Percentiles rank a stretch among this genome's conserved stretches.
phyloP scores from a whole-genome alignment of 1,140 invertebrate species.

The Drosophila leontia region DNA sequence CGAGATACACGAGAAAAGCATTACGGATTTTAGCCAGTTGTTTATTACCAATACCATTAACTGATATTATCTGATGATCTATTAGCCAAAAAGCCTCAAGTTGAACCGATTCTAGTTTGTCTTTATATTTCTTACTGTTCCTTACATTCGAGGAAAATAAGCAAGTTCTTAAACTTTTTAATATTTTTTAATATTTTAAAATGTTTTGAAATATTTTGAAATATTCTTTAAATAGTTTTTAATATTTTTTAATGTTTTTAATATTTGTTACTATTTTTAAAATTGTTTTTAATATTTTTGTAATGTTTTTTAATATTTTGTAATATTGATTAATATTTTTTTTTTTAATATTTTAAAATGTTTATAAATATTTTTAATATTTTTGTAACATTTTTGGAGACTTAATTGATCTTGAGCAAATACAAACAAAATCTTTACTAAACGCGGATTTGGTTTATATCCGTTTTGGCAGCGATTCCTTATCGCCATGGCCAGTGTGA shows the following conservation, averaged over 20 bases:
- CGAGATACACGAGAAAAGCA: slow-evolving; percentile 24
- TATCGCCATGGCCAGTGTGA: slow-evolving; percentile 31
- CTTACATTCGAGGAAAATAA: background rate
- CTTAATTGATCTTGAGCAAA: background rate
- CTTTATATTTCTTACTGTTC: background rate
- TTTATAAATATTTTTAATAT: too few species aligned
- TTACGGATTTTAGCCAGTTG: slow-evolving; percentile 10
- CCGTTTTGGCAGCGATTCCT: slow-evolving; percentile 36
- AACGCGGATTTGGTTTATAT: background rate
- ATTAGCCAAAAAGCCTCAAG: slow-evolving; percentile 1
- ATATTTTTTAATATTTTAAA: too few species aligned
- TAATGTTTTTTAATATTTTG: too few species aligned
- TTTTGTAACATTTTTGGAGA: background rate
- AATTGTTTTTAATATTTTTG: too few species aligned
- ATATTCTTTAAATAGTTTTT: too few species aligned
- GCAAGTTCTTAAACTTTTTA: background rate
- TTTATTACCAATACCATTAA: slow-evolving; percentile 1
- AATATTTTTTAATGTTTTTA: too few species aligned
- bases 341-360: too few species aligned
- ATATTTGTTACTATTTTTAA: too few species aligned
- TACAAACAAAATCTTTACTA: background rate
- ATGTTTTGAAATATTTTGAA: too few species aligned
- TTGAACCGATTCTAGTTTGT: background rate
- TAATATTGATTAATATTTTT: too few species aligned
- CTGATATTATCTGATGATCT: background rate